Evolutionary conservation across 2,113 vertebrate species (phyloP).

Genomic region (Delphinus delphis): DNA sequence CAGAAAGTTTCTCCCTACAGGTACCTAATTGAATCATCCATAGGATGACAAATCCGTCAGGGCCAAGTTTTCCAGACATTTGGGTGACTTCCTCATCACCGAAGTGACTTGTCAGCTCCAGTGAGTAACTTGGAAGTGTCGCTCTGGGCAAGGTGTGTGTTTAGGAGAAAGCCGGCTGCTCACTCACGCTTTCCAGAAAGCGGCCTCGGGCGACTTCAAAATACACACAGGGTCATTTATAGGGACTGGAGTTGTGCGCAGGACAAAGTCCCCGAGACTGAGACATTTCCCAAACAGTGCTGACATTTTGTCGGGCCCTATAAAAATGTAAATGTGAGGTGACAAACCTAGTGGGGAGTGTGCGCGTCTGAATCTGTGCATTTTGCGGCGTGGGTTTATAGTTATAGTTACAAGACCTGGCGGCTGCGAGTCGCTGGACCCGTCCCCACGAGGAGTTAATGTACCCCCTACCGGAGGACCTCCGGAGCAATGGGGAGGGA

Average conservation of each 20-base stretch:
- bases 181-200: constrained; percentile 77
- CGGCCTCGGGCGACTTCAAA: constrained; percentile 53
- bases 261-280: constrained; percentile 53
- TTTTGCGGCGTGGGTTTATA: constrained; percentile 1
- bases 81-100: constrained; percentile 67
- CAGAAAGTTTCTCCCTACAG: constrained; percentile 52
- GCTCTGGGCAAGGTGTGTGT: constrained; percentile 72
- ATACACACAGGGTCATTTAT: constrained; percentile 71
- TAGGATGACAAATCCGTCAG: constrained; percentile 70
- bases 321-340: constrained; percentile 63
- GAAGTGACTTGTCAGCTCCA: constrained; percentile 72
- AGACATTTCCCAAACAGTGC: constrained; percentile 74
- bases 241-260: neutral
- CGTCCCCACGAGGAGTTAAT: neutral
- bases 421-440: neutral
- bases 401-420: neutral
- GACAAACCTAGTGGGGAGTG: constrained; percentile 34
- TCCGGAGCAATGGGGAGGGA: neutral
- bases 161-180: constrained; percentile 36
- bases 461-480: neutral
- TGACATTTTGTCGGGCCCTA: constrained; percentile 67
- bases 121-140: constrained; percentile 76
- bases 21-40: constrained; percentile 72
- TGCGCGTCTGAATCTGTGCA: neutral
- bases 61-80: constrained; percentile 75